These are phyloP conservation scores for Scotopteryx bipunctaria DNA, from an alignment of 2,888 invertebrate genomes.

Conservation along the genomic window DNA sequence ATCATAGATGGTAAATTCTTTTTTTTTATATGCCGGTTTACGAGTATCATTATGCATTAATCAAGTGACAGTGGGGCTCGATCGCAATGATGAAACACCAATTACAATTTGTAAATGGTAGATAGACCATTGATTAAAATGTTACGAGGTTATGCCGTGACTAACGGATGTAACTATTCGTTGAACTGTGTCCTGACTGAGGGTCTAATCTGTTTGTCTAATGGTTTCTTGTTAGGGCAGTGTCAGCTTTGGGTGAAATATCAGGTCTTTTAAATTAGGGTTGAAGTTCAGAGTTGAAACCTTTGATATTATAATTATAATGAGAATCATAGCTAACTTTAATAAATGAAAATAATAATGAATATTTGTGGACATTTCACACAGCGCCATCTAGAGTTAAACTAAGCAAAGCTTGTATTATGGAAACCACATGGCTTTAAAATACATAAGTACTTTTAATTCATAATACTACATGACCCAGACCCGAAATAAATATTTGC, in stretches of 20 bases:
- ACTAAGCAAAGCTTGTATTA: too few relatives aligned
- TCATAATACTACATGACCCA: too few relatives aligned
- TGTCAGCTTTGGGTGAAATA: not conserved
- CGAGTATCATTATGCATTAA: not conserved
- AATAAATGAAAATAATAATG: too few relatives aligned
- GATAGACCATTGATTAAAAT: slow-evolving; percentile 42
- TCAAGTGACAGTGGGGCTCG: slow-evolving; percentile 15
- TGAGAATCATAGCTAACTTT: too few relatives aligned
- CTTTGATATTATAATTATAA: too few relatives aligned
- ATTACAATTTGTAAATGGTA: slow-evolving; percentile 39
- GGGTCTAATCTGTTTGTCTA: slow-evolving; percentile 3
- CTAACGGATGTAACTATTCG: slow-evolving; percentile 8
- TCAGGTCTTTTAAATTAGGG: not conserved
- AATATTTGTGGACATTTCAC: too few relatives aligned
- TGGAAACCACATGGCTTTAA: too few relatives aligned
- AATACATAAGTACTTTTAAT: too few relatives aligned
- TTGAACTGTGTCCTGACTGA: slow-evolving; percentile 7
- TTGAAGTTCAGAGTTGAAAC: not conserved
- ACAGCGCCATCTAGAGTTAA: too few relatives aligned
- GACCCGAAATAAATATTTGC: too few relatives aligned
- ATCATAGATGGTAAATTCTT: too few relatives aligned
- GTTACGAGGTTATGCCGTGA: slow-evolving; percentile 40
- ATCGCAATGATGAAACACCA: slow-evolving; percentile 44
- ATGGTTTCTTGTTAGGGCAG: slow-evolving; percentile 4
- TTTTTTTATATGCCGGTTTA: too few relatives aligned